Evolutionary conservation across 2,113 vertebrate genomes (phyloP).

Genomic region (Tenrec ecaudatus): DNA sequence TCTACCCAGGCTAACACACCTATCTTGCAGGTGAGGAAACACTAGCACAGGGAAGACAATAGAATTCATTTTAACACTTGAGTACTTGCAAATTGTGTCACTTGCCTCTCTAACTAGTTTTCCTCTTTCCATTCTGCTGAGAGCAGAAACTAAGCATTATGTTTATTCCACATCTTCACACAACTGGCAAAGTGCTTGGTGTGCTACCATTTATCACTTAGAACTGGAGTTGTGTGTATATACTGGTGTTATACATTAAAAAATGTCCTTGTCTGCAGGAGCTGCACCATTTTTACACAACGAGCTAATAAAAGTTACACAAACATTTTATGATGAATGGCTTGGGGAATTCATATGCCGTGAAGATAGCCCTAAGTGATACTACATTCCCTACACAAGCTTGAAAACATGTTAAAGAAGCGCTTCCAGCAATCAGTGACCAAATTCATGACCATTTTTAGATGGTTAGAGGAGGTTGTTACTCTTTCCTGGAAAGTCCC

Average conservation of each 20-base stretch:
- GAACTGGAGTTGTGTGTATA: background rate
- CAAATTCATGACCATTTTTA: constrained; percentile 25
- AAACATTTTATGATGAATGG: background rate
- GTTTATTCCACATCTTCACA: background rate
- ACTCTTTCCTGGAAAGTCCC: background rate
- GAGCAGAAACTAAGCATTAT: background rate
- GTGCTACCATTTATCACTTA: background rate
- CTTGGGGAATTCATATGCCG: background rate
- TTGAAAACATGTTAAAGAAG: background rate
- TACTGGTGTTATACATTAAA: background rate
- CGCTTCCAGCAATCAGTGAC: background rate
- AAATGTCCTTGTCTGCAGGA: background rate
- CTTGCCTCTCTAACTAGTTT: background rate
- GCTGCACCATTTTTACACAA: background rate
- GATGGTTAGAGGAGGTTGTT: background rate
- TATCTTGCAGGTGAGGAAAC: constrained; percentile 16
- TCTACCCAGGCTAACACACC: too few relatives aligned
- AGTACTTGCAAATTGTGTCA: background rate
- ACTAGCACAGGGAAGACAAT: background rate
- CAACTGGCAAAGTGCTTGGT: background rate
- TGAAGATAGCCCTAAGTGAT: background rate
- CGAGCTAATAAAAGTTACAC: background rate
- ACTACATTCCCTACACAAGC: background rate
- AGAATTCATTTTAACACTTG: background rate
- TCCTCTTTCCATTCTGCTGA: background rate